Evolutionary conservation across 2,113 vertebrate species (phyloP).

Genomic region (Vulpes lagopus): DNA sequence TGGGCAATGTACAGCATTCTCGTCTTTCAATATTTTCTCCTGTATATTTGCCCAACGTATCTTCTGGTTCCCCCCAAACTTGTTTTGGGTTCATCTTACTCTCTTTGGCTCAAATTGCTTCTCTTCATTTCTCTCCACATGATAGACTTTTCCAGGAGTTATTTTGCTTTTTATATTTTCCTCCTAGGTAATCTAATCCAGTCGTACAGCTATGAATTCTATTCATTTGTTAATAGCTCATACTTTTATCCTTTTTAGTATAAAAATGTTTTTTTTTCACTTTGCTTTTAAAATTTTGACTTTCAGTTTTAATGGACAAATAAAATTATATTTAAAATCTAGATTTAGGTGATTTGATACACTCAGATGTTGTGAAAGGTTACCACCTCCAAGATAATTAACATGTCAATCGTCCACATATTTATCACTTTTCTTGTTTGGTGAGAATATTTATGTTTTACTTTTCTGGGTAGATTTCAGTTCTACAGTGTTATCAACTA

Average conservation of each 20-base stretch:
- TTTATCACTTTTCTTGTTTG: not conserved
- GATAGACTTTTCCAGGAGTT: not conserved
- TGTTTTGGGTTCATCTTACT: not conserved
- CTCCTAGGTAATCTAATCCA: not conserved
- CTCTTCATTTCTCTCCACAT: not conserved
- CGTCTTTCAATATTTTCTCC: not conserved
- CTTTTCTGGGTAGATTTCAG: not conserved
- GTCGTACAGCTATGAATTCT: not conserved
- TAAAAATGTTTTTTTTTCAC: not conserved
- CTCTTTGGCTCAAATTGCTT: not conserved
- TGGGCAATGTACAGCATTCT: not conserved
- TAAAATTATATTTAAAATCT: not conserved
- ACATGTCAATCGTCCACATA: not conserved
- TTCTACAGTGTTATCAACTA: not conserved
- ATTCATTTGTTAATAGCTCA: not conserved
- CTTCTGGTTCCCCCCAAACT: not conserved
- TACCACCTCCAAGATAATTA: not conserved
- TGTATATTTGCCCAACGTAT: not conserved
- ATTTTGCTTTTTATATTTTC: not conserved
- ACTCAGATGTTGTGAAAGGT: not conserved
- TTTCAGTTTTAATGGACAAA: not conserved
- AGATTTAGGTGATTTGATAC: not conserved
- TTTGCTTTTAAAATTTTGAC: not conserved
- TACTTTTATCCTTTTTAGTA: not conserved
- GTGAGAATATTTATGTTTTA: not conserved